Evolutionary conservation across 2,797 vertebrate genomes (phyloP), one percentile per base, ranked within the genome.

Genomic region (Taenioides sp.): DNA sequence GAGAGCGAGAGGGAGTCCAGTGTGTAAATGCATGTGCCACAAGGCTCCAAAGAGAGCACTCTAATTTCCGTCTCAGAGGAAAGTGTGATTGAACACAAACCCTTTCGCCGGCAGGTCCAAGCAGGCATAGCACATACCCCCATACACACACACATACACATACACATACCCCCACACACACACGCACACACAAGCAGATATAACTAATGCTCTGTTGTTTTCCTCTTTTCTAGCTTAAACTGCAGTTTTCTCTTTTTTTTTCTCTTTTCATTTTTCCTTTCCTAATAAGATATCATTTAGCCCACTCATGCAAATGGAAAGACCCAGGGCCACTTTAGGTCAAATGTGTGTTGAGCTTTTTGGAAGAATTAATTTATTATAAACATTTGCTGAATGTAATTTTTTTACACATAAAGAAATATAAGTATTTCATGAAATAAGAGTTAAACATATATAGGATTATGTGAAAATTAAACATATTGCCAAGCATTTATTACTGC

Each of bases 31-130:
- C 73, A 71, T 83, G 63, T 47, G 88, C 82, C 67, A 58, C 74
- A 54, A 80, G 84, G 84, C 88, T 88, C 86, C 80, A 66, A 88
- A 89, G 85, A 89, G 84, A 89, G 79, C 81, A 84, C 87, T 90
- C 84, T 93, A 91, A 93, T 92, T 92, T 92, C 88, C 73, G 79
- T 92, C 88, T 90, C 83, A 74, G 84, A 88, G 86, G 87, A 89
- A 92, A 92, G 89, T 86, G 86, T 91, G 91, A 92, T 92, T 91
- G 90, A 93, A 92, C 84, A 84, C 84, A 90, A 89, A 87, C 86
- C 81, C 82, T 84, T 86, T 82, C 0, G 82, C 89, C 86, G 71
- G 85, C 58, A 85, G 91, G 81, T 87, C 73, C 43, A 83, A 90
- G 81, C 84, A 88, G 84, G 75, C 88, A 83, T n/a, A n/a, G n/a